Evolutionary conservation across 2,888 invertebrate species (phyloP).

Genomic region (Parasteatoda lunata): DNA sequence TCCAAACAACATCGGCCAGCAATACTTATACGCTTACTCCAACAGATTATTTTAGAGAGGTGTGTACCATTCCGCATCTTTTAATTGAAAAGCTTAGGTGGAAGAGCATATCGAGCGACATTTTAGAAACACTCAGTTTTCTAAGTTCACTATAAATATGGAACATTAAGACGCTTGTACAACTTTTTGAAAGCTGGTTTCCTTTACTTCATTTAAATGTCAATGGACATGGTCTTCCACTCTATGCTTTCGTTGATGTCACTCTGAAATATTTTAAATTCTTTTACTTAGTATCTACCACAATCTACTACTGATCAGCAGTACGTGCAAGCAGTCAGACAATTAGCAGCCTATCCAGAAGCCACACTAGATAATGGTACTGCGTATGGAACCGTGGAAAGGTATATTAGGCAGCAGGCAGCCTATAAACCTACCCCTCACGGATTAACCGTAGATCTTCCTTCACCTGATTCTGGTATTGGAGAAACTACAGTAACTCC

Average conservation of each 20-base stretch:
- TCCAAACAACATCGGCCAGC: constrained; percentile 40
- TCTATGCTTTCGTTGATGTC: too few relatives aligned
- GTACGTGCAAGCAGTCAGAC: constrained; percentile 69
- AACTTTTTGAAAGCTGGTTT: too few relatives aligned
- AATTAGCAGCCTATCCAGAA: constrained; percentile 24
- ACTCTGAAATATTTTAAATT: neutral
- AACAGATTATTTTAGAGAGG: constrained; percentile 70
- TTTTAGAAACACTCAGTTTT: neutral
- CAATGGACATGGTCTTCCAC: too few relatives aligned
- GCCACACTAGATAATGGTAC: constrained; percentile 24
- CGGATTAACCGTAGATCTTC: constrained; percentile 89
- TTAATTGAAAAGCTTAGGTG: neutral
- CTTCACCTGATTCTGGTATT: constrained; percentile 96
- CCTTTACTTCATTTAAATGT: too few relatives aligned
- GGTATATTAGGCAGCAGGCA: constrained; percentile 54
- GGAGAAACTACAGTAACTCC: constrained; percentile 94
- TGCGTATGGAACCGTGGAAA: constrained; percentile 30
- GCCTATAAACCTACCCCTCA: constrained; percentile 46
- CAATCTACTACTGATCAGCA: constrained; percentile 58
- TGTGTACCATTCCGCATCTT: constrained; percentile 5
- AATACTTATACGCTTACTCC: constrained; percentile 54
- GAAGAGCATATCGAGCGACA: neutral
- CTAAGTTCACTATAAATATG: too few relatives aligned
- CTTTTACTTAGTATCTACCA: constrained; percentile 63
- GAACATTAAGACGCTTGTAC: too few relatives aligned